These are phyloP conservation scores for Xenus cinereus DNA, from an alignment of 2,113 vertebrate genomes.

Conservation along the genomic window DNA sequence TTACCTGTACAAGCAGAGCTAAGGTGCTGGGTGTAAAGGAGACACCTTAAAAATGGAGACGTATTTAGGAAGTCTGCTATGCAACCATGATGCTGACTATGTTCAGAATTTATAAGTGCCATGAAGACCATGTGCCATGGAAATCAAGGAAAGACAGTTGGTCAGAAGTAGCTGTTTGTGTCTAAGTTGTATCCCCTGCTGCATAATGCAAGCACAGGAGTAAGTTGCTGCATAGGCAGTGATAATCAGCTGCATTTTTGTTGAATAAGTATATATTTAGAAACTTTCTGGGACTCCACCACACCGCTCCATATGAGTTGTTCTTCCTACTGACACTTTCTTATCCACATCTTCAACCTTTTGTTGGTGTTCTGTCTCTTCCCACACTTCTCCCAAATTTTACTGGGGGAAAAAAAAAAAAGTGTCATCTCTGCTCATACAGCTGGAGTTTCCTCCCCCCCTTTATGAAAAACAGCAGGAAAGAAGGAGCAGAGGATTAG, in stretches of 20 bases:
- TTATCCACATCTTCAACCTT: neutral
- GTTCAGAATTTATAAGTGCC: neutral
- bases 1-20: neutral
- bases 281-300: neutral
- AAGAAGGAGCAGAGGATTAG: neutral
- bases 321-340: neutral
- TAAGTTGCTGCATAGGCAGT: neutral
- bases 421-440: neutral
- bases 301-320: neutral
- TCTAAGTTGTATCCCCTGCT: neutral
- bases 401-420: neutral
- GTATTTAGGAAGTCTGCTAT: neutral
- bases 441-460: neutral
- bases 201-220: neutral
- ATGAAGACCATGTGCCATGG: neutral
- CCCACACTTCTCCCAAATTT: neutral
- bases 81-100: neutral
- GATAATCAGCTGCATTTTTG: neutral
- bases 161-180: neutral
- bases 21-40: neutral
- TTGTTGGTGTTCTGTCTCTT: neutral
- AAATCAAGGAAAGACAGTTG: neutral
- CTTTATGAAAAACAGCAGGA: neutral
- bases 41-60: neutral
- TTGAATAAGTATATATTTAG: neutral